phyloP scores from a whole-genome alignment of 2,797 vertebrate genomes.

The Spinibarbus caldwelli region DNA sequence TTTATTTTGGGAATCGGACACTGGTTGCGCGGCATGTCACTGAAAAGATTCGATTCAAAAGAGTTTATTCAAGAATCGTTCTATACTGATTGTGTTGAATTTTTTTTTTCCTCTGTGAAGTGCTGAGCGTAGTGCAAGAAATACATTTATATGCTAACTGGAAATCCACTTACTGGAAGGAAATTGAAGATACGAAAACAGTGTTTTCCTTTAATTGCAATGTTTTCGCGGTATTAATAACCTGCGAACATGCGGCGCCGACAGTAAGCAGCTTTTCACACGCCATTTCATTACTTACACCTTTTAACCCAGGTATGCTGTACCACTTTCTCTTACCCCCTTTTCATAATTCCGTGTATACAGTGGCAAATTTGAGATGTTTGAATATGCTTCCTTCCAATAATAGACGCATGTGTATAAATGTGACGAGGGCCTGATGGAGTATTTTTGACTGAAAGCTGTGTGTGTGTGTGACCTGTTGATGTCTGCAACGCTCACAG shows the following conservation, averaged over 20 bases:
- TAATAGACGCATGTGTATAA: constrained; percentile 8
- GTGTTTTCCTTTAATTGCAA: no score
- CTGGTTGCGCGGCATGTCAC: neutral
- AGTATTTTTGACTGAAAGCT: constrained; percentile 39
- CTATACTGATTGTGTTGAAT: no score
- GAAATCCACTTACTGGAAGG: neutral
- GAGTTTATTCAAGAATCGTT: neutral
- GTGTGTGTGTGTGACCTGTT: constrained; percentile 39
- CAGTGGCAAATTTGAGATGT: neutral
- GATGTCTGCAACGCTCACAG: constrained; percentile 68
- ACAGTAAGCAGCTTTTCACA: neutral
- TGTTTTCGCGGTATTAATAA: neutral
- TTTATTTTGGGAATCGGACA: neutral
- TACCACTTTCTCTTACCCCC: neutral
- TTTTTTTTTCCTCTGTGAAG: neutral
- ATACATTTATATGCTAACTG: neutral
- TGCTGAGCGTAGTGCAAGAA: neutral
- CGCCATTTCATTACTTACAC: neutral
- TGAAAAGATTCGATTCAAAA: neutral
- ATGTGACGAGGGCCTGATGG: neutral
- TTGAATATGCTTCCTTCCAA: neutral
- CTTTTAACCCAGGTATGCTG: neutral
- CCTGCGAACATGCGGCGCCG: neutral
- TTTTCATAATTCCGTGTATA: neutral
- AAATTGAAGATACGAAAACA: neutral